Base-by-base conservation (phyloP, 2,113 vertebrate species). In the Zosterops japonicus region DNA sequence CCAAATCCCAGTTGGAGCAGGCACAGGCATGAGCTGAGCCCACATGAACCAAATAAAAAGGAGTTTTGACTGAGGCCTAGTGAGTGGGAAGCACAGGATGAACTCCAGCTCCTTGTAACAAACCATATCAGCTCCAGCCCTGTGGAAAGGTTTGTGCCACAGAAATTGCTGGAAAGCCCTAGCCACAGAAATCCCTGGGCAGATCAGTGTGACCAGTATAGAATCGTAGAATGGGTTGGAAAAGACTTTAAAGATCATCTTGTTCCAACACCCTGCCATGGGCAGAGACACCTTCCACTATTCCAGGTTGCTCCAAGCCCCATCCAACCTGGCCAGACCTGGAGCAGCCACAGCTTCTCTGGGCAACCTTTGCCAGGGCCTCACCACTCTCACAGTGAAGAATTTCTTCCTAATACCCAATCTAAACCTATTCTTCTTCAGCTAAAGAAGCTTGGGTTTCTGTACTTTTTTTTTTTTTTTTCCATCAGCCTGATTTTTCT, bases 21-120 rank as follows among this genome's bases (percentile, higher is more conserved):
- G 36, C 42, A 75, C 42, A 67, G 52, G 39, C 47, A 75, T 0
- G 3, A 92, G 55, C 35, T 39, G 33, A 75, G 52, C 23, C 18
- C 33, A 7, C 4, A 8, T 10, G 46, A 55, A 59, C 10, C 9
- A 63, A 69, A 69, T 0, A 0, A 36, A 52, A 70, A 50, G 13
- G 9, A 76, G 17, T 71, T 79, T 39, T 85, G 47, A 29, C 19
- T 24, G 39, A 11, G 20, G 18, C 10, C 14, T 11, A 22, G 29
- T 2, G 14, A 71, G 28, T 0, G 1, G 28, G 2, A 6, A 84
- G 55, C 2, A 7, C 41, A 31, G 17, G 60, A 28, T 56, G 25
- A 5, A 5, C 50, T 47, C 60, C 42, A 65, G 39, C 27, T 50
- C 42, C 53, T 75, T 7, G 18, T 42, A 60, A 75, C 9, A 89